phyloP scores from a whole-genome alignment of 1,140 invertebrate species.

The Ruditapes philippinarum region DNA sequence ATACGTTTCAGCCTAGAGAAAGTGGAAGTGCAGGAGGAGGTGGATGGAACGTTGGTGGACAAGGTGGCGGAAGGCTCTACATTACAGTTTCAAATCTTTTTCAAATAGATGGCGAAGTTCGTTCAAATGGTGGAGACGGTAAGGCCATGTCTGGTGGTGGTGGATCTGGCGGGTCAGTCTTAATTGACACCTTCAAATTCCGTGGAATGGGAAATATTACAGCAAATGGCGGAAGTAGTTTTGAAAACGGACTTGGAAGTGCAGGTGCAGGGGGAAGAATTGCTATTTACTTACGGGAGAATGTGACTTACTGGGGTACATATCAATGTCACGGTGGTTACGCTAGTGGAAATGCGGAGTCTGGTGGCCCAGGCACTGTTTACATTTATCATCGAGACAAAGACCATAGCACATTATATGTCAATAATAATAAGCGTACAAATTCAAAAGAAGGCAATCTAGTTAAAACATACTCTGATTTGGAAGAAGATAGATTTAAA shows the following conservation, averaged over 20 bases:
- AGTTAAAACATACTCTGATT: slow-evolving; percentile 72
- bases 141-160: slow-evolving; percentile 72
- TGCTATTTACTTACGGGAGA: slow-evolving; percentile 76
- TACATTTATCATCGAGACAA: slow-evolving; percentile 76
- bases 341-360: slow-evolving; percentile 60
- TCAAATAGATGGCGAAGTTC: slow-evolving; percentile 75
- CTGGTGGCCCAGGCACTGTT: slow-evolving; percentile 78
- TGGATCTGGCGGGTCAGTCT: slow-evolving; percentile 77
- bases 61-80: slow-evolving; percentile 75
- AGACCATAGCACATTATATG: slow-evolving; percentile 75
- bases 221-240: slow-evolving; percentile 78
- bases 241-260: slow-evolving; percentile 70
- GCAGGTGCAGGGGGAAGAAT: slow-evolving; percentile 80
- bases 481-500: slow-evolving; percentile 78
- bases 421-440: slow-evolving; percentile 74
- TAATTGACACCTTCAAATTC: slow-evolving; percentile 73
- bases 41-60: slow-evolving; percentile 68
- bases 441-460: slow-evolving; percentile 58
- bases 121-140: slow-evolving; percentile 75
- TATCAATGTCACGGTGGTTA: slow-evolving; percentile 79
- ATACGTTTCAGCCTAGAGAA: slow-evolving; percentile 75
- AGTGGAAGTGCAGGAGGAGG: slow-evolving; percentile 81
- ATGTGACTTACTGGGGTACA: slow-evolving; percentile 77
- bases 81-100: slow-evolving; percentile 72
- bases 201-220: slow-evolving; percentile 78